These are phyloP conservation scores for Planiliza haematocheilus DNA, from an alignment of 2,113 vertebrate genomes.

Conservation along the genomic window DNA sequence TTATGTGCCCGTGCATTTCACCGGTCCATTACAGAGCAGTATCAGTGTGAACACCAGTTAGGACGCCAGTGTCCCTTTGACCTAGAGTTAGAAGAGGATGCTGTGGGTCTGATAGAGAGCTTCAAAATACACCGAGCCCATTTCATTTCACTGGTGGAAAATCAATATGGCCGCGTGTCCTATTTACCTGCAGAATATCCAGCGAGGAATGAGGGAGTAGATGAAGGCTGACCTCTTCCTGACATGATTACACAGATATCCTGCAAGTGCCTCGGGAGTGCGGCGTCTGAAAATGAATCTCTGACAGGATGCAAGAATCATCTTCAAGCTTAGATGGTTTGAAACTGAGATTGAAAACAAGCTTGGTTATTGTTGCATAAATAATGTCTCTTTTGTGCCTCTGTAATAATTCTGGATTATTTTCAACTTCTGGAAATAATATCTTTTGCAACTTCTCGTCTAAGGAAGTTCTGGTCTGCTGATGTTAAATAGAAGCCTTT, in stretches of 20 bases:
- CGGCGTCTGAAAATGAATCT: not conserved
- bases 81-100: constrained; percentile 30
- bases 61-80: constrained; percentile 2
- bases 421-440: too few relatives aligned
- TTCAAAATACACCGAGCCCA: constrained; percentile 52
- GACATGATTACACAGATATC: constrained; percentile 17
- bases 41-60: too few relatives aligned
- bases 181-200: constrained; percentile 53
- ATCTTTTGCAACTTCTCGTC: too few relatives aligned
- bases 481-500: too few relatives aligned
- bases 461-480: too few relatives aligned
- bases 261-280: not conserved
- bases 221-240: constrained; percentile 19
- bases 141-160: constrained; percentile 62
- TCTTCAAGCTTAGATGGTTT: not conserved
- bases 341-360: too few relatives aligned
- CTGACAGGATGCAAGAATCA: not conserved
- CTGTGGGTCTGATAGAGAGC: constrained; percentile 21
- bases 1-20: not conserved
- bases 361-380: too few relatives aligned
- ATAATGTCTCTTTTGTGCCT: too few relatives aligned
- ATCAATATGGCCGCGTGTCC: constrained; percentile 59
- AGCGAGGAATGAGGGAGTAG: constrained; percentile 12
- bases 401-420: too few relatives aligned
- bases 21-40: constrained; percentile 1